Base-by-base conservation (phyloP, 1,140 invertebrate species). In the Leptinotarsa defecta region DNA sequence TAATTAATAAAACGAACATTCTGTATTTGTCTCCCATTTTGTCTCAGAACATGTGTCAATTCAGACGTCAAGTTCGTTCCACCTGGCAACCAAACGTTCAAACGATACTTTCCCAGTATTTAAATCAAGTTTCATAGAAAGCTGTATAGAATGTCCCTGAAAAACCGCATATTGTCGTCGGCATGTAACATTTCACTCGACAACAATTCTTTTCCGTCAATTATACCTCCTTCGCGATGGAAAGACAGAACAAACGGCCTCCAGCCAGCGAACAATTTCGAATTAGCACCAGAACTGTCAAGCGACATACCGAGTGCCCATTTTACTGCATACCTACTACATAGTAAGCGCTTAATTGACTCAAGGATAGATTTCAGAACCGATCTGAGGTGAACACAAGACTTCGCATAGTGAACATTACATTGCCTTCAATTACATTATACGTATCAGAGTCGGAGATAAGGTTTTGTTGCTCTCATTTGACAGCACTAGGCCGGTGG, bases 261-360 rank as follows among this genome's bases (percentile, higher is more conserved):
- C 52, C 52, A 57, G 52, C 52, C 52, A 19, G 34, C 13, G 67
- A 68, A 68, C 43, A 19, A 48, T 68, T 68, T 19, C n/a, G 43
- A 68, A 68, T 68, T 68, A 68, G 67, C 67, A 68, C 67, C 24
- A 27, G 34, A 68, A 27, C 43, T 68, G 67, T 43, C 67, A 68
- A n/a, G 67, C 67, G 24, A 68, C 67, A 68, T 68, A 43, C 67
- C 67, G 24, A 19, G 24, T 68, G 67, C 34, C 34, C 67, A 68
- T 68, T 68, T 68, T 27, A 68, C 24, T 34, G 67, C 34, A 68
- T 68, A 48, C 67, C 67, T 43, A 68, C 67, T 68, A 68, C 24
- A 68, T 49, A 43, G 24, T 68, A 68, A 68, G 19, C 67, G 27
- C 67, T 68, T 68, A 68, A 68, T 68, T 68, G 67, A 68, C 67